Evolutionary conservation across 2,888 invertebrate species (phyloP), one percentile per base, ranked within the genome.

Genomic region (Hofmannophila pseudospretella): DNA sequence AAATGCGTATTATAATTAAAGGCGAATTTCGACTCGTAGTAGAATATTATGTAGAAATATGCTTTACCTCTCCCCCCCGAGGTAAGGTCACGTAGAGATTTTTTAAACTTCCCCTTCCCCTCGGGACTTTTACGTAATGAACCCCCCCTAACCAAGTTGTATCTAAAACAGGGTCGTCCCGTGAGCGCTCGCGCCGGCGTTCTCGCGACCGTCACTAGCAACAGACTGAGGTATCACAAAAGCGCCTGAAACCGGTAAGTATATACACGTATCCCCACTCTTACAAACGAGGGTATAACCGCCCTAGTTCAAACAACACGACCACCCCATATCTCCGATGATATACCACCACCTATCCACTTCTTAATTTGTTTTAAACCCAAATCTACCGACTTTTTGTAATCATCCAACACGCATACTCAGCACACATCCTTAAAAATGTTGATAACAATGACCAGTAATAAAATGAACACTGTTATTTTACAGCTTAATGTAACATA

Each of bases 161-260:
- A n/a, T n/a, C n/a, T n/a, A n/a, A n/a, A n/a, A n/a, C 42, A 85
- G 85, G 74, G 43, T 78, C 84, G 3, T 65, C 85, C 2, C 74
- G 72, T 63, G 86, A 87, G 44, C 75, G n/a, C 34, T 62, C 76
- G 5, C 79, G 85, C 35, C 76, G 85, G 38, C 82, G 86, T 38
- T 84, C 84, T 28, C 84, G 86, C 57, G 82, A 82, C 46, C 86
- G 86, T 56, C 82, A 81, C 67, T 84, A 81, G 76, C 65, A 52
- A 53, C 58, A 71, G 71, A 70, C 84, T 78, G 88, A 88, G 88
- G 88, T 88, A 88, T 88, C 88, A 80, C 88, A 86, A 72, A 78
- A 72, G 72, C 78, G 54, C 78, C 81, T 69, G 56, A 54, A 65
- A 69, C 63, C 70, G 86, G 88, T 88, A 85, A 87, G 87, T 79